These are phyloP conservation scores for Hirtodrosophila trivittata DNA, from an alignment of 2,888 invertebrate genomes.

Conservation along the genomic window DNA sequence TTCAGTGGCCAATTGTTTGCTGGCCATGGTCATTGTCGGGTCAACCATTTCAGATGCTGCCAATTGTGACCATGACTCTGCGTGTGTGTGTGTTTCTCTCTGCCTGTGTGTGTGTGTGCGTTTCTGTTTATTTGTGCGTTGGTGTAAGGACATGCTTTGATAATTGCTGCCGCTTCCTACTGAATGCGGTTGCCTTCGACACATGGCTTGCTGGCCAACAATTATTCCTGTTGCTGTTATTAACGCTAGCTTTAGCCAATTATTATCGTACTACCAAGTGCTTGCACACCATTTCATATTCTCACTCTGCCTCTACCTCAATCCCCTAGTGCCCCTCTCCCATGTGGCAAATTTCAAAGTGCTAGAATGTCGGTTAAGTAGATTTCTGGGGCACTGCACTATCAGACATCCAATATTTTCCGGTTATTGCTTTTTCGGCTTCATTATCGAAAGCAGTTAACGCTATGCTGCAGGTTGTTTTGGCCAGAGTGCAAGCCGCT, in stretches of 20 bases:
- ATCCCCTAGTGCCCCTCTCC: not conserved
- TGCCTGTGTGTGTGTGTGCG: constrained; percentile 1
- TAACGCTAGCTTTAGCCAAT: constrained; percentile 40
- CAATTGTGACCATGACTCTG: constrained; percentile 33
- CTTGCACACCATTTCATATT: constrained; percentile 6
- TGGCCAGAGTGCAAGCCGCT: not conserved
- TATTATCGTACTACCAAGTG: constrained; percentile 55
- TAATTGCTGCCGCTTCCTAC: constrained; percentile 53
- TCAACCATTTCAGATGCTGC: constrained; percentile 39
- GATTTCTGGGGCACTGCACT: constrained; percentile 6
- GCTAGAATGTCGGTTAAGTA: constrained; percentile 32
- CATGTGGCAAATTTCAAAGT: too few species aligned
- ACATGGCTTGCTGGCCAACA: constrained; percentile 39
- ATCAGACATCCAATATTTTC: too few species aligned
- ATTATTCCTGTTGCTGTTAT: constrained; percentile 62
- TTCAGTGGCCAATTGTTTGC: constrained; percentile 8
- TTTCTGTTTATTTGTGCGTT: constrained; percentile 13
- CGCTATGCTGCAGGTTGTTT: not conserved
- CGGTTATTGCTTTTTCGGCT: not conserved
- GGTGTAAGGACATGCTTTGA: constrained; percentile 31
- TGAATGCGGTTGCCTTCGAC: constrained; percentile 6
- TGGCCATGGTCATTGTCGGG: constrained; percentile 31
- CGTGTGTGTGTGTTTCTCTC: constrained; percentile 3
- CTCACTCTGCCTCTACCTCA: not conserved
- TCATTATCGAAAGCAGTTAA: not conserved